Evolutionary conservation across 2,888 invertebrate species (phyloP), one percentile per base, ranked within the genome.

Genomic region (Artemia sinica): DNA sequence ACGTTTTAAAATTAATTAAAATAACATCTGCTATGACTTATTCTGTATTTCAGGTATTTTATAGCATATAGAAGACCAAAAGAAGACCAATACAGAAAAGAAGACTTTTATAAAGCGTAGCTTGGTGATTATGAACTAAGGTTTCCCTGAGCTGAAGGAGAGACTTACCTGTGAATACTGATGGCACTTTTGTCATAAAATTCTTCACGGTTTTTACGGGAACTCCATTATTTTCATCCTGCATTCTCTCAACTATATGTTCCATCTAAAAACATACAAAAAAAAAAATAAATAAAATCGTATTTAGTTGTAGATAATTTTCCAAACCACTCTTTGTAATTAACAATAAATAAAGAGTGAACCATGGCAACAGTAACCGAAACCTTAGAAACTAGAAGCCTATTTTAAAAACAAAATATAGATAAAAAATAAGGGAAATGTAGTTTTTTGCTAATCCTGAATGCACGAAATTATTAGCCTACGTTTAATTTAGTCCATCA

Each of bases 121-220:
- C 14, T 9, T 28, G 18, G 13, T 65, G 10, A 3, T 3, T 41
- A 18, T 11, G 18, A 50, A 41, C 18, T 28, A 28, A 28, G 28
- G 2, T 28, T 28, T 28, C 28, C 28, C 4, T 28, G 2, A 14
- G 12, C 49, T 12, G n/a, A 49, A 9, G 41, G 10, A 67, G 48
- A 65, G 58, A 50, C 75, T 75, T 76, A 84, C 86, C 87, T 74
- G 86, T 86, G 76, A 91, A 88, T 72, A 91, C 97, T 69, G 96
- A 96, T 52, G 98, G 98, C 76, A 97, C 95, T 81, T 97, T 97
- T 68, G 94, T 90, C 89, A 97, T 92, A 79, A 98, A 97, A 75
- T 91, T 95, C 82, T 98, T 98, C 52, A 98, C 97, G 0, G 97
- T 98, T 74, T 88, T 85, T 18, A 98, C 96, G 1, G 95, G 92